Evolutionary conservation across 53 echinoderm and acorn worm genomes (phyloP).

Genomic region (Luidia sarsii): DNA sequence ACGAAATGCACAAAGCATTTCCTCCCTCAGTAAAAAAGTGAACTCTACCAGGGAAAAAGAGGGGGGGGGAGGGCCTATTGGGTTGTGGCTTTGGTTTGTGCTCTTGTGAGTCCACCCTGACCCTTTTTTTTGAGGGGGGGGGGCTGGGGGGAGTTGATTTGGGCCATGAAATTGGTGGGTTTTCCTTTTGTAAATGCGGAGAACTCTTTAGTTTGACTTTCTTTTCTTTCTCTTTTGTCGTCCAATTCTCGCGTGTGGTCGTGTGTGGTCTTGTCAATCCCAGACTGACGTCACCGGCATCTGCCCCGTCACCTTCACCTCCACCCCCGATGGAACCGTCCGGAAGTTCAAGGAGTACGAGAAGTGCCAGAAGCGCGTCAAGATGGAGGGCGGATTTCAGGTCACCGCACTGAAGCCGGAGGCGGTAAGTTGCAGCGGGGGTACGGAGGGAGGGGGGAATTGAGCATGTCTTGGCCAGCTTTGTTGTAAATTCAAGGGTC

Average conservation of each 20-base stretch:
- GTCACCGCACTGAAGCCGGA: conserved; percentile 58
- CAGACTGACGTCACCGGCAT: conserved; percentile 92
- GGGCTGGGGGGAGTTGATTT: no score
- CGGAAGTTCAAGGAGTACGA: conserved; percentile 72
- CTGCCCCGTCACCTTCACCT: conserved; percentile 53
- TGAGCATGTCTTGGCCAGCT: no score
- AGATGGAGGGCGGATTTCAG: conserved; percentile 65
- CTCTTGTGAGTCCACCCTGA: no score
- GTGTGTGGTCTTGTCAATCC: background rate
- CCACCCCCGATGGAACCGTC: conserved; percentile 1
- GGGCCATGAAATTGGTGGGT: background rate
- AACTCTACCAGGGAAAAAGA: no score
- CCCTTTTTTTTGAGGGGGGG: no score
- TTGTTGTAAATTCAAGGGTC: no score
- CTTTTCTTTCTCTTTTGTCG: background rate
- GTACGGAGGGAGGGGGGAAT: no score
- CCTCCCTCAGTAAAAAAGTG: no score
- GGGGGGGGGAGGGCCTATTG: no score
- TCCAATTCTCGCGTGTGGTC: background rate
- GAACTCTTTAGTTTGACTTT: background rate
- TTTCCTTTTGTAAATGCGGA: background rate
- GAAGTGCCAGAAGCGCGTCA: conserved; percentile 63
- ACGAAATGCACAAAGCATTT: no score
- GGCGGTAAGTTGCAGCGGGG: conserved; percentile 87
- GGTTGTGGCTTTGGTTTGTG: no score